phyloP scores from a whole-genome alignment of 2,113 vertebrate genomes.

The Thymallus thymallus region DNA sequence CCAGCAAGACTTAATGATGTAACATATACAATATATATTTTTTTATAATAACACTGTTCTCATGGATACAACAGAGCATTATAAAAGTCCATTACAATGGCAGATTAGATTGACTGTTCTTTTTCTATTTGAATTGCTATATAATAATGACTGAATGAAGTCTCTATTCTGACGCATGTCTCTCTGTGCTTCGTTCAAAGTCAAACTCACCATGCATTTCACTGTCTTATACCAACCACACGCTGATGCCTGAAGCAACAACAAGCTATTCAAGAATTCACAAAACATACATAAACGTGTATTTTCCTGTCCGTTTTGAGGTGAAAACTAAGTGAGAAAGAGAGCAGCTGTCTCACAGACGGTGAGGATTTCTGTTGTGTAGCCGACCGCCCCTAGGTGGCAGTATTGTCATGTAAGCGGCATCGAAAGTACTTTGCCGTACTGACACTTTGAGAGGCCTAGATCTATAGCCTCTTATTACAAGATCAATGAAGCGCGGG shows the following conservation, averaged over 20 bases:
- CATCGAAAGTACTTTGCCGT: constrained; percentile 46
- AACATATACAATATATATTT: background rate
- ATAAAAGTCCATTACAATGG: no score
- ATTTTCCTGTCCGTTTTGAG: constrained; percentile 24
- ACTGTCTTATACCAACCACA: background rate
- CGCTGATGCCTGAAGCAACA: no score
- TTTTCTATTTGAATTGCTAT: no score
- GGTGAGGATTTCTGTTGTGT: background rate
- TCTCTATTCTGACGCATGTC: no score
- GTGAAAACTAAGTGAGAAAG: constrained; percentile 38
- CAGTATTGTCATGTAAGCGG: constrained; percentile 76
- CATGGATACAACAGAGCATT: no score
- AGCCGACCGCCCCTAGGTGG: constrained; percentile 70
- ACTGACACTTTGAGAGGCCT: constrained; percentile 78
- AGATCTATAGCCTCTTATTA: constrained; percentile 93
- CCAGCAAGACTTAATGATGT: background rate
- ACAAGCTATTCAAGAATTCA: background rate
- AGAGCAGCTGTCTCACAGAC: constrained; percentile 30
- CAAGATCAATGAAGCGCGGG: constrained; percentile 90
- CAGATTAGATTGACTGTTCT: no score
- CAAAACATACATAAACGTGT: constrained; percentile 28
- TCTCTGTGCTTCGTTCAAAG: no score
- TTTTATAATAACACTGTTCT: background rate
- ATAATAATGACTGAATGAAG: no score
- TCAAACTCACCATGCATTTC: background rate